Percentiles rank a stretch among this genome's conserved stretches.
These are phyloP conservation scores for Chlorops oryzae DNA, from an alignment of 1,140 invertebrate species.

Conservation along the genomic window DNA sequence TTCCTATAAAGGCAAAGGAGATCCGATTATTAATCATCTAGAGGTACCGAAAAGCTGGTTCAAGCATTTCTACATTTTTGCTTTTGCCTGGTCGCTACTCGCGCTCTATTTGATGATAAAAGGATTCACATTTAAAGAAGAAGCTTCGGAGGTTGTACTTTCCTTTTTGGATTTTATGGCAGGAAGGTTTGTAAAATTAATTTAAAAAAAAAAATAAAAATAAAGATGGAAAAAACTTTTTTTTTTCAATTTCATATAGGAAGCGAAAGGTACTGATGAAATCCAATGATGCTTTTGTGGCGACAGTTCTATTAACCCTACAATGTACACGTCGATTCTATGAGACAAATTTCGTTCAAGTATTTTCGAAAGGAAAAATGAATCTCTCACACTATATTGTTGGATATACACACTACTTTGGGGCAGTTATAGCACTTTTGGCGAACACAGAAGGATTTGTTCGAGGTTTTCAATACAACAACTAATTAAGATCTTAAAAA, in stretches of 20 bases:
- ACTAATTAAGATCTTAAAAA: too few relatives aligned
- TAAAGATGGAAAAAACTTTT: too few relatives aligned
- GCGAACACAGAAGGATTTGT: conserved; percentile 68
- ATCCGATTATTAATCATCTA: conserved; percentile 49
- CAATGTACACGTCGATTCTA: conserved; percentile 70
- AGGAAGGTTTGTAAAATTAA: conserved; percentile 40
- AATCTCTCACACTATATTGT: conserved; percentile 70
- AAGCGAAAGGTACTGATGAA: conserved; percentile 53
- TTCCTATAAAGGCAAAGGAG: conserved; percentile 50
- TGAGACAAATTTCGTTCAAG: conserved; percentile 68
- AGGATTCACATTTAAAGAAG: conserved; percentile 49
- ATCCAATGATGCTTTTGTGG: conserved; percentile 50
- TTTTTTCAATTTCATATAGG: too few relatives aligned
- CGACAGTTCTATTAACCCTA: conserved; percentile 56
- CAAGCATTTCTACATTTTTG: conserved; percentile 66
- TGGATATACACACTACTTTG: conserved; percentile 71
- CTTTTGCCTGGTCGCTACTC: conserved; percentile 51
- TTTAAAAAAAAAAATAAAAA: too few relatives aligned
- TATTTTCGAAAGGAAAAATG: conserved; percentile 75
- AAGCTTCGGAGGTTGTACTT: conserved; percentile 49
- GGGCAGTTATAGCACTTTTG: conserved; percentile 58
- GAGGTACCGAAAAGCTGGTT: conserved; percentile 72
- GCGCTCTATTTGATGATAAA: conserved; percentile 49
- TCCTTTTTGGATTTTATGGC: conserved; percentile 50
- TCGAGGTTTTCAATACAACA: conserved; percentile 35